phyloP scores from a whole-genome alignment of 2,113 vertebrate species.

The Glaucomys volans region DNA sequence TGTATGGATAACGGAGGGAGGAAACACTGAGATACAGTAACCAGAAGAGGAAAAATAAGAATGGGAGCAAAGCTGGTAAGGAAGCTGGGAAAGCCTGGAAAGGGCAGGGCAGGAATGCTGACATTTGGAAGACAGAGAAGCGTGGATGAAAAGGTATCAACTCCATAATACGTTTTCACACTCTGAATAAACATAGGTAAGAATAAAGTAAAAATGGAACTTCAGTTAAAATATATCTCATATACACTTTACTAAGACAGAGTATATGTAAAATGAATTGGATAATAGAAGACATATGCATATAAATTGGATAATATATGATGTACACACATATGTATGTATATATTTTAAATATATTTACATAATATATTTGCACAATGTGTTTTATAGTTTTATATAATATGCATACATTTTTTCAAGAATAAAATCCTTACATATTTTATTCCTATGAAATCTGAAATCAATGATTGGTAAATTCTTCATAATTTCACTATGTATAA shows the following conservation, averaged over 20 bases:
- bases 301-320: not conserved
- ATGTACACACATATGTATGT: no score
- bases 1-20: no score
- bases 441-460: not conserved
- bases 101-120: fast-evolving
- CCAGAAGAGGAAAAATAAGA: fast-evolving
- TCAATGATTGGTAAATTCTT: not conserved
- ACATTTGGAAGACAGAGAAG: not conserved
- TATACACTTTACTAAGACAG: not conserved
- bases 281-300: not conserved
- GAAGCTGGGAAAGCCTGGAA: not conserved
- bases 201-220: not conserved
- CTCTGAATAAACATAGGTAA: not conserved
- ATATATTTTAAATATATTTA: no score
- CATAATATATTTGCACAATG: no score
- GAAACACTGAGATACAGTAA: not conserved
- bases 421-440: not conserved
- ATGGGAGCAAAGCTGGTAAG: not conserved
- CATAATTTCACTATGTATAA: not conserved
- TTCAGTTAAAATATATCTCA: not conserved
- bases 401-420: no score
- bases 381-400: no score
- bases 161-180: not conserved
- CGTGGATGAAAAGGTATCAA: not conserved
- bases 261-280: not conserved